Conservation (phyloP, 2,797 vertebrate species). For the Urosaurus nigricauda region DNA sequence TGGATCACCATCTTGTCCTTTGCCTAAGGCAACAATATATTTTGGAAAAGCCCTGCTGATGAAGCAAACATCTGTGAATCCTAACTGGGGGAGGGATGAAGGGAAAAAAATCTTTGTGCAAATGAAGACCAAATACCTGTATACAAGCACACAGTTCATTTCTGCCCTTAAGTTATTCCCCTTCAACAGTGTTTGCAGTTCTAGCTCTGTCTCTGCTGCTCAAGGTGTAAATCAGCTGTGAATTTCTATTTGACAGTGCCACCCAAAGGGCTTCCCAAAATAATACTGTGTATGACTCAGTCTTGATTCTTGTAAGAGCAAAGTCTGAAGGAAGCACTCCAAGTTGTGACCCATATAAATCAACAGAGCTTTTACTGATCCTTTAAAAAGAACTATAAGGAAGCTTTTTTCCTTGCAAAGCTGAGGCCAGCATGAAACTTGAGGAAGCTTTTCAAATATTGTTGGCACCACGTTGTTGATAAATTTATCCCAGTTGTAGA, state of each 20-base stretch:
- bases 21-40: not conserved
- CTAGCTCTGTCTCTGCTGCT: not conserved
- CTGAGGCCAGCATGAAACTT: not conserved
- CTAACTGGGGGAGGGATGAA: too few species aligned
- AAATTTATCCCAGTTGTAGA: not conserved
- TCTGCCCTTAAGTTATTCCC: not conserved
- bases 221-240: not conserved
- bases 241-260: not conserved
- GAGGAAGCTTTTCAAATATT: not conserved
- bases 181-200: not conserved
- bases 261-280: constrained; percentile 10
- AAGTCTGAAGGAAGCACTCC: constrained; percentile 5
- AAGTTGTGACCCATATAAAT: constrained; percentile 27
- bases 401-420: not conserved
- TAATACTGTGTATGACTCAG: not conserved
- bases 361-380: constrained; percentile 1
- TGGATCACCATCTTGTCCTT: not conserved
- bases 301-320: not conserved
- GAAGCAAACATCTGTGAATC: not conserved
- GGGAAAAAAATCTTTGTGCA: not conserved
- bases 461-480: constrained; percentile 16
- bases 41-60: not conserved
- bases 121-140: not conserved
- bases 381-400: constrained; percentile 12
- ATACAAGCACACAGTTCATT: not conserved